Evolutionary conservation across 2,113 vertebrate species (phyloP).

Genomic region (Gorsachius goisagi): DNA sequence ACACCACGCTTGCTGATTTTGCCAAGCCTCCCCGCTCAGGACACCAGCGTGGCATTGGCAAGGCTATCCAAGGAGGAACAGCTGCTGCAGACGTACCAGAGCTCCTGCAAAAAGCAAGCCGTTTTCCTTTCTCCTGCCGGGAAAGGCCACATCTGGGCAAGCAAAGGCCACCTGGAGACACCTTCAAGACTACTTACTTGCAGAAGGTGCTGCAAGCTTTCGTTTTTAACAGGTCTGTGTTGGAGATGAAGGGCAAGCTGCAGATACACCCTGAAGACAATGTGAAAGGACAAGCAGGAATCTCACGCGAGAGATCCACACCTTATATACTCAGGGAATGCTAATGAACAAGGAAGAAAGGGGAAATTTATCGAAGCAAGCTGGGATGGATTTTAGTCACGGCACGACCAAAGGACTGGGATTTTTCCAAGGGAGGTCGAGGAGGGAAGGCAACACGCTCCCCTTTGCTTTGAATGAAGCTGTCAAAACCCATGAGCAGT

Average conservation of each 20-base stretch:
- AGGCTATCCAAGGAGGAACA: neutral
- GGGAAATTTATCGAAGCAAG: neutral
- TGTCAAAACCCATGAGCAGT: neutral
- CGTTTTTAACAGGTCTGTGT: neutral
- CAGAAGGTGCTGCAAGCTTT: neutral
- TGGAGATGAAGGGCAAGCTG: neutral
- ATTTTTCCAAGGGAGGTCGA: neutral
- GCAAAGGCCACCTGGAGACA: neutral
- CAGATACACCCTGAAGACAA: neutral
- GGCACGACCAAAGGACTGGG: neutral
- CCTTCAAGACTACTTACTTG: neutral
- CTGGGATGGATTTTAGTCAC: neutral
- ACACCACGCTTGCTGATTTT: accelerated
- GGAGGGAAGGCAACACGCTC: neutral
- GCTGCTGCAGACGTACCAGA: neutral
- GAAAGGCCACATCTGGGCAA: neutral
- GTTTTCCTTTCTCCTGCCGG: neutral
- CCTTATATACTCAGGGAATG: neutral
- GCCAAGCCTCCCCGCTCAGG: neutral
- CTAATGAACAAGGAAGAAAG: neutral
- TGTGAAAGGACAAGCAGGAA: neutral
- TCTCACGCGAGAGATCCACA: neutral
- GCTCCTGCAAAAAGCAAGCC: neutral
- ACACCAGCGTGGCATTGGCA: neutral
- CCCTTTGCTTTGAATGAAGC: neutral